phyloP scores from a whole-genome alignment of 2,797 vertebrate genomes.

The Margarornis squamiger region DNA sequence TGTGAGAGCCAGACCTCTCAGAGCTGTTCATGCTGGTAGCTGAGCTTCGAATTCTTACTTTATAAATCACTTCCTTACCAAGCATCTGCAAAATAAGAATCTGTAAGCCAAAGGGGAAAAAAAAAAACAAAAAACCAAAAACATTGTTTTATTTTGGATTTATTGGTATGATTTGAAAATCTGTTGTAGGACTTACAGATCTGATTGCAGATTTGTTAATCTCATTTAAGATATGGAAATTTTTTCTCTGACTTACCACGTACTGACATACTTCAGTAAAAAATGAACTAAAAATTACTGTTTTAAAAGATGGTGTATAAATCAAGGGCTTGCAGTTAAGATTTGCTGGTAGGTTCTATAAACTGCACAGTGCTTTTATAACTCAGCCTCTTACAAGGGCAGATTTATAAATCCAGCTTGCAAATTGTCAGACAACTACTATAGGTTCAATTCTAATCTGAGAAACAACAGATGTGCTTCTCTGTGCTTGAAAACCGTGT shows the following conservation, averaged over 20 bases:
- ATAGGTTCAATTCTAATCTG: slow-evolving; percentile 62
- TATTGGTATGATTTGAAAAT: slow-evolving; percentile 68
- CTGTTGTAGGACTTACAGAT: slow-evolving; percentile 63
- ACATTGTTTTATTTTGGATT: slow-evolving; percentile 56
- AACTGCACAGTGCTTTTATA: slow-evolving; percentile 68
- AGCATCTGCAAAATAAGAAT: slow-evolving; percentile 63
- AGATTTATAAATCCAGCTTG: slow-evolving; percentile 73
- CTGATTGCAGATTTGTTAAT: slow-evolving; percentile 73
- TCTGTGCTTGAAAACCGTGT: background rate
- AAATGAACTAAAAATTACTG: slow-evolving; percentile 22
- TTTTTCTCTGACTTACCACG: slow-evolving; percentile 60
- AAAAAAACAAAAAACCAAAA: background rate
- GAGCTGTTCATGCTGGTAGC: slow-evolving; percentile 42
- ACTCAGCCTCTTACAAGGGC: slow-evolving; percentile 51
- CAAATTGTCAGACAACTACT: slow-evolving; percentile 65
- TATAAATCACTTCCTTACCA: slow-evolving; percentile 71
- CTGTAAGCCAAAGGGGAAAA: slow-evolving; percentile 49
- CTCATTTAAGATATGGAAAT: slow-evolving; percentile 59
- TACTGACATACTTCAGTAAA: slow-evolving; percentile 57
- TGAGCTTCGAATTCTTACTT: slow-evolving; percentile 58
- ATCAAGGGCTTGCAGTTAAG: slow-evolving; percentile 60
- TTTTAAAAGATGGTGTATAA: slow-evolving; percentile 66
- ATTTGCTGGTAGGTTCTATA: slow-evolving; percentile 66
- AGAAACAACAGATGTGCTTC: slow-evolving; percentile 54
- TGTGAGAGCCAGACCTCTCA: slow-evolving; percentile 34